Conservation (phyloP, 2,113 vertebrate species). For the Lagopus leucura region DNA sequence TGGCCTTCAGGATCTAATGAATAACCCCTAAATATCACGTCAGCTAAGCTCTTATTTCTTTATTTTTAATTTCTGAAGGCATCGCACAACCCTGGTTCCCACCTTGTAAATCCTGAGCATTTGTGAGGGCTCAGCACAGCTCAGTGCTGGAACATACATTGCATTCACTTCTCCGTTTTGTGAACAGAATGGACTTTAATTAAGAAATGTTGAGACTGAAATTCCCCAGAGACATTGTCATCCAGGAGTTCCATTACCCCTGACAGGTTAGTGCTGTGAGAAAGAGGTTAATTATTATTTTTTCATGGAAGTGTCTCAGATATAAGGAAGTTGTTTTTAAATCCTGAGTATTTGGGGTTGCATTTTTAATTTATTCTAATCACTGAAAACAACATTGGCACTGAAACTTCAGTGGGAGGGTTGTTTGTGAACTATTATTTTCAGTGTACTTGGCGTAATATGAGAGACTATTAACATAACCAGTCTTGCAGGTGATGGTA, state of each 20-base stretch:
- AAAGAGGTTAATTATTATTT: background rate
- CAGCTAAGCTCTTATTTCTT: background rate
- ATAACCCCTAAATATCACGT: background rate
- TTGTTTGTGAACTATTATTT: slow-evolving; percentile 27
- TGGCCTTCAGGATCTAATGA: background rate
- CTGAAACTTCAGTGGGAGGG: slow-evolving; percentile 9
- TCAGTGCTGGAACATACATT: background rate
- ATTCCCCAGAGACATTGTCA: background rate
- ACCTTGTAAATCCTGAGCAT: background rate
- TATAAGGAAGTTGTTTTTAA: background rate
- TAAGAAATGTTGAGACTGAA: background rate
- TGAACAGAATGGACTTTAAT: background rate
- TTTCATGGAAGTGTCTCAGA: background rate
- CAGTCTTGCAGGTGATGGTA: slow-evolving; percentile 49
- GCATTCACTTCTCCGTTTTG: background rate
- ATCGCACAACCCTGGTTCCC: background rate
- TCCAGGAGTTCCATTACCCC: background rate
- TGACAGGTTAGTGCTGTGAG: background rate
- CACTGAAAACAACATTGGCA: background rate
- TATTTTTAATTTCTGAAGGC: background rate
- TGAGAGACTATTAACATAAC: slow-evolving; percentile 59
- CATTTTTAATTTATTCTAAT: background rate
- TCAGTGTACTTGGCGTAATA: background rate
- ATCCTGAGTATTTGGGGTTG: background rate
- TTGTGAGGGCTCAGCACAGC: background rate